Evolutionary conservation across 2,797 vertebrate genomes (phyloP).

Genomic region (Onychomys arenicola): DNA sequence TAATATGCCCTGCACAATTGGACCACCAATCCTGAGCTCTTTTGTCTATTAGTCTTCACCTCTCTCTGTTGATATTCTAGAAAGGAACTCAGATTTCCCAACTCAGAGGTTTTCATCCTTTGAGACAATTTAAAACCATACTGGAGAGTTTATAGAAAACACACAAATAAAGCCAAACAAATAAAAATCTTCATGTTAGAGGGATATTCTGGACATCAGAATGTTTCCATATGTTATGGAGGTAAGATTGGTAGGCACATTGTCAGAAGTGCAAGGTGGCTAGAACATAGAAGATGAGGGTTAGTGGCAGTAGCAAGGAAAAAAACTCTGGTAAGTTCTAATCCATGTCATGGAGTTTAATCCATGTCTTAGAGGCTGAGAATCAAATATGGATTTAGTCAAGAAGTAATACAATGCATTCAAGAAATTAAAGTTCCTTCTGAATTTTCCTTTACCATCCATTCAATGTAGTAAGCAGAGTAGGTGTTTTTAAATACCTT

Average conservation of each 20-base stretch:
- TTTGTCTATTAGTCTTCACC: not conserved
- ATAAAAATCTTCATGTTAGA: constrained; percentile 26
- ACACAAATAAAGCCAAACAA: not conserved
- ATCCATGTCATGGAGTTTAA: not conserved
- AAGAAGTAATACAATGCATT: constrained; percentile 7
- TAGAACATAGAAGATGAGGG: not conserved
- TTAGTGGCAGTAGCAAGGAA: not conserved
- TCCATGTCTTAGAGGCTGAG: not conserved
- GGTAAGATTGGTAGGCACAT: not conserved
- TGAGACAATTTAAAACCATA: not conserved
- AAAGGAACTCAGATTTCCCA: not conserved
- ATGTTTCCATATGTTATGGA: not conserved
- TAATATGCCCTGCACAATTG: not conserved
- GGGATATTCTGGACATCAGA: not conserved
- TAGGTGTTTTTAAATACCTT: not conserved
- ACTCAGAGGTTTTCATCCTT: constrained; percentile 1
- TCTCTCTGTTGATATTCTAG: constrained; percentile 11
- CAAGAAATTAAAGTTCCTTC: constrained; percentile 46
- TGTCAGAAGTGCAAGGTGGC: not conserved
- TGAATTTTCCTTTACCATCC: constrained; percentile 20
- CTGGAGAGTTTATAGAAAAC: constrained; percentile 20
- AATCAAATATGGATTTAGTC: constrained; percentile 13
- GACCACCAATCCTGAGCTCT: not conserved
- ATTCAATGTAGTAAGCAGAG: not conserved
- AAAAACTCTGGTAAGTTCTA: not conserved